phyloP scores from a whole-genome alignment of 1,140 invertebrate genomes.

The Caenorhabditis brenneri region DNA sequence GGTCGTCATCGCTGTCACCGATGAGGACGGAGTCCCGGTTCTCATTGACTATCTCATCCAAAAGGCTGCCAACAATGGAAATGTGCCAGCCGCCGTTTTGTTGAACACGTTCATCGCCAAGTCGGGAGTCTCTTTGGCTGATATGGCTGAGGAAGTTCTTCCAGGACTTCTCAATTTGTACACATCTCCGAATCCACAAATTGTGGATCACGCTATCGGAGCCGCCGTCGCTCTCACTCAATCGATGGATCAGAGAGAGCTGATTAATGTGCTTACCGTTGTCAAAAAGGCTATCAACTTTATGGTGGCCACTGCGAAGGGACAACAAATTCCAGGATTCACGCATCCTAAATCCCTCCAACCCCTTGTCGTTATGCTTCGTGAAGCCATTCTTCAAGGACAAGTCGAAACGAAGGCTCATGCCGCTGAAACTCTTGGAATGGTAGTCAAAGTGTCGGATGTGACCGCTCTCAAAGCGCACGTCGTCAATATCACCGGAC shows the following conservation, averaged over 20 bases:
- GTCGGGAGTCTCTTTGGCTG: constrained; percentile 45
- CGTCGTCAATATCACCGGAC: constrained; percentile 94
- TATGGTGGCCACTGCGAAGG: constrained; percentile 39
- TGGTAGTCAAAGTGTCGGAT: constrained; percentile 85
- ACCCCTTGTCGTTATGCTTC: constrained; percentile 89
- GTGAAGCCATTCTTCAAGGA: constrained; percentile 88
- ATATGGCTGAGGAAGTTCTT: constrained; percentile 59
- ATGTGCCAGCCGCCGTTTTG: constrained; percentile 47
- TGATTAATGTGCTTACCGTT: constrained; percentile 50
- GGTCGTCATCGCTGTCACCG: constrained; percentile 48
- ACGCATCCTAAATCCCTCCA: constrained; percentile 91
- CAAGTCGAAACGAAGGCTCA: constrained; percentile 91
- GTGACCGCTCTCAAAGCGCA: constrained; percentile 83
- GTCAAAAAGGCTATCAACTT: constrained; percentile 63
- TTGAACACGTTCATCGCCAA: constrained; percentile 52
- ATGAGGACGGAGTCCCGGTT: constrained; percentile 55
- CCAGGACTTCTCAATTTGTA: constrained; percentile 61
- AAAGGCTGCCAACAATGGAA: constrained; percentile 48
- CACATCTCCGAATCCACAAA: constrained; percentile 54
- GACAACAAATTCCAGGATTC: constrained; percentile 77
- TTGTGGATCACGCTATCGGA: constrained; percentile 59
- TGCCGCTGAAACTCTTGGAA: constrained; percentile 88
- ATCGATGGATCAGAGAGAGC: constrained; percentile 56
- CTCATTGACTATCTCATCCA: constrained; percentile 62
- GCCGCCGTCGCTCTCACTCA: constrained; percentile 59